Evolutionary conservation across 2,113 vertebrate genomes (phyloP).

Genomic region (Craseonycteris thonglongyai): DNA sequence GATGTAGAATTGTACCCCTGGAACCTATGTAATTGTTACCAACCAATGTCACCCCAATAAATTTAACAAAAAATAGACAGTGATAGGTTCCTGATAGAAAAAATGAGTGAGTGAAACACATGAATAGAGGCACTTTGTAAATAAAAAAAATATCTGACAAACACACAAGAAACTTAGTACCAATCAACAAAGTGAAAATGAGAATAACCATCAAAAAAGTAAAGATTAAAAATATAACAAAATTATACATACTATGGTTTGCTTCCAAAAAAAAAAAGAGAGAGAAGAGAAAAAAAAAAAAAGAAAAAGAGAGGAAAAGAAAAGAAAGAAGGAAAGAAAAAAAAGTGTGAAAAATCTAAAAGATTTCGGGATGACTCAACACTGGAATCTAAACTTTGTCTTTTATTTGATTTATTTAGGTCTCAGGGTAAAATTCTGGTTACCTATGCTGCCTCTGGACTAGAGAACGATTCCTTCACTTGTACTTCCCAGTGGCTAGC

Average conservation of each 20-base stretch:
- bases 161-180: neutral
- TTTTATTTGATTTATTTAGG: neutral
- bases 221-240: neutral
- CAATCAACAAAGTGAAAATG: neutral
- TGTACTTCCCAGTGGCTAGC: neutral
- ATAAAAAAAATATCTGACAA: neutral
- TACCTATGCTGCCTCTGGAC: neutral
- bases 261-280: too few species aligned
- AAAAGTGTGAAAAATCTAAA: neutral
- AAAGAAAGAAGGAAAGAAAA: too few species aligned
- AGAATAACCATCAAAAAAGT: neutral
- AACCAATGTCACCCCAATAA: too few species aligned
- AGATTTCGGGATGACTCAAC: neutral
- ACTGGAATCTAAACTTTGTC: neutral
- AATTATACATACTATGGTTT: neutral
- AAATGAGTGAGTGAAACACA: neutral
- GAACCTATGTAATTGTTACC: too few species aligned
- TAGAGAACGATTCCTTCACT: neutral
- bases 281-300: too few species aligned
- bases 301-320: too few species aligned
- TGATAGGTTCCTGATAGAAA: neutral
- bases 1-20: too few species aligned
- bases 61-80: too few species aligned
- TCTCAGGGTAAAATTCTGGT: neutral
- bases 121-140: neutral